Conservation (phyloP, 2,797 vertebrate species). For the Arremon aurantiirostris region DNA sequence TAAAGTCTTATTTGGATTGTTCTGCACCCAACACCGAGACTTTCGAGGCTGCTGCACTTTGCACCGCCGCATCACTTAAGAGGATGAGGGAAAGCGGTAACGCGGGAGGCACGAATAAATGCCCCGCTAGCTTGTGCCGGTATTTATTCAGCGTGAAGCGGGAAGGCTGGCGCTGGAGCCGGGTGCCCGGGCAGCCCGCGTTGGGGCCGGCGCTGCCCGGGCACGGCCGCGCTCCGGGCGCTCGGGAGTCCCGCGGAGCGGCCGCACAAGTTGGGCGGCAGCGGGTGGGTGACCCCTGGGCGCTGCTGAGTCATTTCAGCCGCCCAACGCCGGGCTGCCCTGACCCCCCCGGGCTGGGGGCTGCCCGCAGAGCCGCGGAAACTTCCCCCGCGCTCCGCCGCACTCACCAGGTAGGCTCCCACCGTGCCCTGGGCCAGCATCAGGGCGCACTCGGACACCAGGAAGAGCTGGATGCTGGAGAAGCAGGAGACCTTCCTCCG, state of each 20-base stretch:
- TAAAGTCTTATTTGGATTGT: background rate
- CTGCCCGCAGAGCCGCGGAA: background rate
- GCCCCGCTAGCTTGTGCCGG: background rate
- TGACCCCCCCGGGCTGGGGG: background rate
- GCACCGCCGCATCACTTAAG: background rate
- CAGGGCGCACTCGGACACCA: slow-evolving; percentile 95
- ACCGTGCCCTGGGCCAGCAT: slow-evolving; percentile 98
- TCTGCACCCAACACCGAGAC: background rate
- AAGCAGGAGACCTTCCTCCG: slow-evolving; percentile 87
- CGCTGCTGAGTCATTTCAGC: slow-evolving; percentile 72
- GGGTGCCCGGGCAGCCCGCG: background rate
- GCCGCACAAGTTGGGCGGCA: background rate
- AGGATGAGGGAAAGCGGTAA: background rate
- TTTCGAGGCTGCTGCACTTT: background rate
- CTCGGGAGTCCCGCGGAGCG: background rate
- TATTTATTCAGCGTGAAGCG: background rate
- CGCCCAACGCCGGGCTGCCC: background rate
- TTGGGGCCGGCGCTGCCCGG: background rate
- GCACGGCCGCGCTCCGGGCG: background rate
- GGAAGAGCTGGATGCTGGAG: slow-evolving; percentile 95
- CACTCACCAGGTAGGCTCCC: slow-evolving; percentile 97
- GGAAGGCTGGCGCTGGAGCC: background rate
- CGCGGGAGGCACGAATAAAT: background rate
- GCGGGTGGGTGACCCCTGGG: background rate
- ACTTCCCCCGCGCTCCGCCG: slow-evolving; percentile 74